phyloP scores from a whole-genome alignment of 1,140 invertebrate species.

The Drosophila orosa region DNA sequence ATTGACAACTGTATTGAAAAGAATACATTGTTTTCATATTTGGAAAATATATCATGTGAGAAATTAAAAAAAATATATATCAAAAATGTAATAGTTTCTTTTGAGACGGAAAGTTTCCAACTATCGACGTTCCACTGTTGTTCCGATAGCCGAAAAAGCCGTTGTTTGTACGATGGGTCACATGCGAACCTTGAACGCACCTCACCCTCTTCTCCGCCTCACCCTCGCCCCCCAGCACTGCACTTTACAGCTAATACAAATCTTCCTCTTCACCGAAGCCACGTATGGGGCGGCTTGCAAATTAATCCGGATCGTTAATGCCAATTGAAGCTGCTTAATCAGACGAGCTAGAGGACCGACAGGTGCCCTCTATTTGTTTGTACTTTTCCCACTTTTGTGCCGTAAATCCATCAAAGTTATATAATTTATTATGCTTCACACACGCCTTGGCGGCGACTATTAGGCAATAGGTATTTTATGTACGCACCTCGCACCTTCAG shows the following conservation, averaged over 20 bases:
- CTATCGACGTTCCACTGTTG: constrained; percentile 15
- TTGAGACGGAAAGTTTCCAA: background rate
- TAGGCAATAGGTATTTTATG: constrained; percentile 57
- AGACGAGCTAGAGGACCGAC: constrained; percentile 22
- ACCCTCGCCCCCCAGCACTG: background rate
- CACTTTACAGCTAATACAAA: background rate
- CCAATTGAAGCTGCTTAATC: constrained; percentile 26
- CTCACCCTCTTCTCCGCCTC: constrained; percentile 3
- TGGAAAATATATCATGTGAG: background rate
- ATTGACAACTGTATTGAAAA: too few species aligned
- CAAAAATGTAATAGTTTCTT: background rate
- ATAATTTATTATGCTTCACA: constrained; percentile 63
- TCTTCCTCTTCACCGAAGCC: constrained; percentile 57
- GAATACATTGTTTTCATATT: too few species aligned
- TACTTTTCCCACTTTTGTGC: constrained; percentile 20
- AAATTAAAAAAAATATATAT: too few species aligned
- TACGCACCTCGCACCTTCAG: constrained; percentile 80
- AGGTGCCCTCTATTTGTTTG: constrained; percentile 28
- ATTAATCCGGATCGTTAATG: constrained; percentile 5
- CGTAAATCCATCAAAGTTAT: constrained; percentile 67
- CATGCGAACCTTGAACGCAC: constrained; percentile 75
- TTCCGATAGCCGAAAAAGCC: constrained; percentile 18
- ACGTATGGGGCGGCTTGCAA: constrained; percentile 50
- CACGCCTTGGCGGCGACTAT: constrained; percentile 32
- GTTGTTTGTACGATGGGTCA: constrained; percentile 63